Evolutionary conservation across 2,888 invertebrate species (phyloP).

Genomic region (Melinaea menophilus): DNA sequence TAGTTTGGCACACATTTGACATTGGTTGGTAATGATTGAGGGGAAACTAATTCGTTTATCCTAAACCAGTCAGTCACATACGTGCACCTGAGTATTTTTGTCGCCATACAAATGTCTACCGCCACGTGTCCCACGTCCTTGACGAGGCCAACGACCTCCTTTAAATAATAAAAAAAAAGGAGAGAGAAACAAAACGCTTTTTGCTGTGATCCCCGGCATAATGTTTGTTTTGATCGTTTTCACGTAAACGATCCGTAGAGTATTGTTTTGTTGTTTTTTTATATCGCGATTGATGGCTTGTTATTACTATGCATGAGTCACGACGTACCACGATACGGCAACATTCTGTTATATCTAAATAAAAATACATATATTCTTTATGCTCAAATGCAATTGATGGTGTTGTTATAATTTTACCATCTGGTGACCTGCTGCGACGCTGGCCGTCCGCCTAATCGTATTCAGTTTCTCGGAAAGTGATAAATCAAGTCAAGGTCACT

Average conservation of each 20-base stretch:
- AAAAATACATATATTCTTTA: not conserved
- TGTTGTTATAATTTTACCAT: slow-evolving; percentile 5
- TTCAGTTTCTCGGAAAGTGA: slow-evolving; percentile 73
- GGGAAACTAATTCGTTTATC: not conserved
- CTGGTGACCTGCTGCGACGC: slow-evolving; percentile 59
- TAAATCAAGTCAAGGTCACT: slow-evolving; percentile 75
- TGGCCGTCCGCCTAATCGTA: slow-evolving; percentile 70
- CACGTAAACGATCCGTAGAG: slow-evolving; percentile 60
- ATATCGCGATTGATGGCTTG: slow-evolving; percentile 46
- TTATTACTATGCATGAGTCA: slow-evolving; percentile 51
- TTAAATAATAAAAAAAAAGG: slow-evolving; percentile 52
- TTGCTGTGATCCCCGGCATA: slow-evolving; percentile 58
- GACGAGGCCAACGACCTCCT: slow-evolving; percentile 65
- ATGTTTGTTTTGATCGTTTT: slow-evolving; percentile 74
- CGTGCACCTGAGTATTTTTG: slow-evolving; percentile 43
- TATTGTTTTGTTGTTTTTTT: slow-evolving; percentile 46
- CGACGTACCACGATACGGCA: slow-evolving; percentile 29
- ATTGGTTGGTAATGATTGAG: not conserved
- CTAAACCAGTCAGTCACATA: slow-evolving; percentile 17
- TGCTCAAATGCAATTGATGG: slow-evolving; percentile 6
- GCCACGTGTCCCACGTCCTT: slow-evolving; percentile 73
- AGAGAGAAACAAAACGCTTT: slow-evolving; percentile 56
- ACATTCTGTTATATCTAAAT: slow-evolving; percentile 10
- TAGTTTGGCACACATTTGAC: not conserved
- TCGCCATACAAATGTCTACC: slow-evolving; percentile 49